A percentile compares a stretch with the other conserved stretches of the same genome.
phyloP scores from a whole-genome alignment of 1,140 invertebrate species.

The Ridgeia piscesae region DNA sequence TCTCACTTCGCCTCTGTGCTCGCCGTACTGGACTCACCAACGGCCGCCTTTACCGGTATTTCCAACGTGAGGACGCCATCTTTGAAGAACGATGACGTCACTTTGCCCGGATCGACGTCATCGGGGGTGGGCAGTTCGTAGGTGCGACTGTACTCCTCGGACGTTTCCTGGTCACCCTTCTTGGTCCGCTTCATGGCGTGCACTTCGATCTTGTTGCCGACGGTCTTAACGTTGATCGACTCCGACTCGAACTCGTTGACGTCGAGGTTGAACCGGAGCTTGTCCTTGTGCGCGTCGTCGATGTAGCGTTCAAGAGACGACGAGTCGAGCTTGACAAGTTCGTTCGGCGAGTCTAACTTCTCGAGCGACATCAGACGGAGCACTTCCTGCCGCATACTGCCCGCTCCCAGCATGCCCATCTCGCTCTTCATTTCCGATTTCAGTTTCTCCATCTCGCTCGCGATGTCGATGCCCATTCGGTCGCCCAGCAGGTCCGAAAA shows the following conservation, averaged over 20 bases:
- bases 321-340: constrained; percentile 20
- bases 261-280: constrained; percentile 26
- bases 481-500: constrained; percentile 4
- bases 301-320: constrained; percentile 19
- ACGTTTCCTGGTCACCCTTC: constrained; percentile 25
- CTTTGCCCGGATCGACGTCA: constrained; percentile 18
- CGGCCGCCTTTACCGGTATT: constrained; percentile 20
- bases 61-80: constrained; percentile 31
- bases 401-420: constrained; percentile 2
- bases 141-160: constrained; percentile 29
- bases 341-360: not conserved
- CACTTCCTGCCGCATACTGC: constrained; percentile 12
- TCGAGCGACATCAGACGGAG: not conserved
- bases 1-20: not conserved
- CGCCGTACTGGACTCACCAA: not conserved
- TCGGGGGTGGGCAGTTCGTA: constrained; percentile 28
- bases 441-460: constrained; percentile 24
- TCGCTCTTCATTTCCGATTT: constrained; percentile 12
- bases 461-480: constrained; percentile 17
- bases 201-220: constrained; percentile 30
- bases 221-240: constrained; percentile 25
- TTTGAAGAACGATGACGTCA: constrained; percentile 30
- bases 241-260: constrained; percentile 29
- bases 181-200: constrained; percentile 28
- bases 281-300: constrained; percentile 21